Evolutionary conservation across 2,888 invertebrate genomes (phyloP).

Genomic region (Acanthacorydalis orientalis): DNA sequence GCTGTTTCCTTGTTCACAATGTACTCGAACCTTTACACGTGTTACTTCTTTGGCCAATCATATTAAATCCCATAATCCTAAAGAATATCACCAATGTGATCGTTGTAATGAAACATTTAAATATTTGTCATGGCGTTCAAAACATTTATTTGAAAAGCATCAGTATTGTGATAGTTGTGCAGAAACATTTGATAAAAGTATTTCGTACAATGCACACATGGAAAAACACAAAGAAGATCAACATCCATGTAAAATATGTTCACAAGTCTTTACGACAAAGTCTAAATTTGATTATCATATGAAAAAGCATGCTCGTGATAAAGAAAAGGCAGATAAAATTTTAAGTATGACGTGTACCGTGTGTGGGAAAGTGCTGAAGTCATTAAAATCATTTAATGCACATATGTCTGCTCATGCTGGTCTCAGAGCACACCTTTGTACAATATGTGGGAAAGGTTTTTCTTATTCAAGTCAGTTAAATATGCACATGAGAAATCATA

Average conservation of each 20-base stretch:
- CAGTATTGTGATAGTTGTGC: not conserved
- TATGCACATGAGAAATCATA: slow-evolving; percentile 9
- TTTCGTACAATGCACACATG: not conserved
- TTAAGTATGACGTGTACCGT: slow-evolving; percentile 1
- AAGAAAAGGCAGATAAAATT: too few relatives aligned
- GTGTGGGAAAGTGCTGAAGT: slow-evolving; percentile 7
- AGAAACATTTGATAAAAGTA: not conserved
- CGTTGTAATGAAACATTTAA: not conserved
- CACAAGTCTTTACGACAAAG: not conserved
- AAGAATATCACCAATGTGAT: not conserved
- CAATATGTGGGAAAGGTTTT: slow-evolving; percentile 10
- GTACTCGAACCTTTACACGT: slow-evolving; percentile 3
- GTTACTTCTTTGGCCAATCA: slow-evolving; percentile 5
- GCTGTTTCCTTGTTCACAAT: slow-evolving; percentile 2
- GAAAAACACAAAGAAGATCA: not conserved
- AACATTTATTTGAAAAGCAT: not conserved
- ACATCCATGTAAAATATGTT: not conserved
- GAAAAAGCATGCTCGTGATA: not conserved
- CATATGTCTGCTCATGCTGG: slow-evolving; percentile 8
- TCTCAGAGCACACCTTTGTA: slow-evolving; percentile 8
- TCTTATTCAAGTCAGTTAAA: slow-evolving; percentile 6
- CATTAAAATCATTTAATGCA: slow-evolving; percentile 8
- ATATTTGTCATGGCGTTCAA: not conserved
- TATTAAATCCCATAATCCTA: slow-evolving; percentile 6
- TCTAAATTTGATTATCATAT: not conserved